Conservation (phyloP, 2,888 invertebrate genomes). For the Chloroclystis v-ata region DNA sequence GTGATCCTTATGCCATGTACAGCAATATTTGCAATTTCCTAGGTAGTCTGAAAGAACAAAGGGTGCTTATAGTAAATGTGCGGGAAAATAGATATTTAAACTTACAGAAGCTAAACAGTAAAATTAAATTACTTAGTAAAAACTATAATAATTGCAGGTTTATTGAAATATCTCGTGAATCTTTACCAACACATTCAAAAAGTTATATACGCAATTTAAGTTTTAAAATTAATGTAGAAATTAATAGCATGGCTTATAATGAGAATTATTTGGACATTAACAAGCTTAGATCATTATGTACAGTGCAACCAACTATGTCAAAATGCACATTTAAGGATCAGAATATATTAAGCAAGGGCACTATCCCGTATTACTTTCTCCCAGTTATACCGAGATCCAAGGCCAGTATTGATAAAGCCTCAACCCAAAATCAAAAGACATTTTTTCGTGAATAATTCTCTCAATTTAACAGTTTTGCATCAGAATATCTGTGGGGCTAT, state of each 20-base stretch:
- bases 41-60: background rate
- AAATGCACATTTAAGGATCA: no score
- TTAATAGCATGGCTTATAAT: background rate
- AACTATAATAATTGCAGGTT: background rate
- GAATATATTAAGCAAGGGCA: background rate
- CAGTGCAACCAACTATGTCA: background rate
- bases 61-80: background rate
- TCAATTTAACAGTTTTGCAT: background rate
- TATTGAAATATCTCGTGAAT: background rate
- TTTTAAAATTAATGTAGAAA: slow-evolving; percentile 1
- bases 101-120: background rate
- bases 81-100: background rate
- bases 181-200: background rate
- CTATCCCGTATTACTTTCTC: slow-evolving; percentile 1
- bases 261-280: background rate
- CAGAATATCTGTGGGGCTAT: background rate
- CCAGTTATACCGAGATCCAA: background rate
- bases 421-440: background rate
- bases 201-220: background rate
- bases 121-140: background rate
- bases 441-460: background rate
- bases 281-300: background rate
- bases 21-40: background rate
- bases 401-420: no score
- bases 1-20: background rate